Conservation (phyloP, 2,888 invertebrate genomes). For the Tyria jacobaeae region DNA sequence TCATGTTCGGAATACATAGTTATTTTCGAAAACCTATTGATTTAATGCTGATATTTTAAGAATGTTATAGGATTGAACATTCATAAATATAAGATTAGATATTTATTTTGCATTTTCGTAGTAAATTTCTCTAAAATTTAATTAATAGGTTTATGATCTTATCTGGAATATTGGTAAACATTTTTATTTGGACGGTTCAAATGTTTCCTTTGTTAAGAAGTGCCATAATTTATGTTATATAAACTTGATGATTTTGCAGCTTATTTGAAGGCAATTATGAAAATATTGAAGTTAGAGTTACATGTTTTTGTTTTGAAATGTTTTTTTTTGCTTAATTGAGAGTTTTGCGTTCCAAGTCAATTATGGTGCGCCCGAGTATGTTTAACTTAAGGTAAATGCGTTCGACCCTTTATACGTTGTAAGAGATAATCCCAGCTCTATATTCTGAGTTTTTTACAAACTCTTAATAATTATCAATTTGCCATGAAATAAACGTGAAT, state of each 20-base stretch:
- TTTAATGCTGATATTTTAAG: slow-evolving; percentile 35
- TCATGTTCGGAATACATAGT: slow-evolving; percentile 26
- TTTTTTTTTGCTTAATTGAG: slow-evolving; percentile 44
- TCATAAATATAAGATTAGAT: slow-evolving; percentile 41
- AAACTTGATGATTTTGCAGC: slow-evolving; percentile 29
- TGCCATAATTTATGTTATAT: slow-evolving; percentile 50
- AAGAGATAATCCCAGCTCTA: slow-evolving; percentile 32
- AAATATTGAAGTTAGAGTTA: slow-evolving; percentile 34
- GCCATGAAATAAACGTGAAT: neutral
- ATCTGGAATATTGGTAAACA: slow-evolving; percentile 11
- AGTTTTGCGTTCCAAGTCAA: slow-evolving; percentile 75
- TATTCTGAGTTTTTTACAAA: neutral
- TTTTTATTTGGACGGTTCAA: slow-evolving; percentile 15
- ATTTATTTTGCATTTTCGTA: slow-evolving; percentile 33
- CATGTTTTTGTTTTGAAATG: slow-evolving; percentile 42
- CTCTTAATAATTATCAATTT: neutral
- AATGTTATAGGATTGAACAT: slow-evolving; percentile 32
- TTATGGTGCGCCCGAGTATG: slow-evolving; percentile 80
- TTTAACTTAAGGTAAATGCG: slow-evolving; percentile 53
- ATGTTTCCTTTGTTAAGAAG: slow-evolving; percentile 34
- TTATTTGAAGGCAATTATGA: slow-evolving; percentile 27
- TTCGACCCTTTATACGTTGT: slow-evolving; percentile 56
- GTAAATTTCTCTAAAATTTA: slow-evolving; percentile 27
- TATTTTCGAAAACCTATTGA: slow-evolving; percentile 30
- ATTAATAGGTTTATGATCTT: slow-evolving; percentile 9